Evolutionary conservation across 2,113 vertebrate genomes (phyloP).

Genomic region (Strix uralensis): DNA sequence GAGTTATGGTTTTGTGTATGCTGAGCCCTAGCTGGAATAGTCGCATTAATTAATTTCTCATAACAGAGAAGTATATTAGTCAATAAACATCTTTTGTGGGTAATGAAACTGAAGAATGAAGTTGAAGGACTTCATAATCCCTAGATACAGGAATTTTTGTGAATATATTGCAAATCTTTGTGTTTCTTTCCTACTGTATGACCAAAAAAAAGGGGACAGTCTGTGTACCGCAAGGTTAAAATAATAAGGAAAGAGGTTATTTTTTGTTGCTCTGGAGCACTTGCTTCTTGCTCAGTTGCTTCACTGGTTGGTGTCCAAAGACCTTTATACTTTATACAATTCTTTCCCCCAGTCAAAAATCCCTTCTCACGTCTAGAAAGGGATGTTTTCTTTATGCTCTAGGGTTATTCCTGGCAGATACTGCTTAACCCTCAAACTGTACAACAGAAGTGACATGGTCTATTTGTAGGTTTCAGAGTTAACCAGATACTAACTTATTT

Average conservation of each 20-base stretch:
- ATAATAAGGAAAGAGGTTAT: not conserved
- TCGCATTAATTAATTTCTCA: constrained; percentile 19
- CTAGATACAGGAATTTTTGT: not conserved
- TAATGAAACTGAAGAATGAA: constrained; percentile 32
- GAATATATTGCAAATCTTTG: not conserved
- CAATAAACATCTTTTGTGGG: not conserved
- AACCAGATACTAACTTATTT: not conserved
- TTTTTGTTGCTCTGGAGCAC: not conserved
- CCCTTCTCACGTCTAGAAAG: not conserved
- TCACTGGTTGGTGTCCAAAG: not conserved
- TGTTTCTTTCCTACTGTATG: not conserved
- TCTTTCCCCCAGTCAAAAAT: too few species aligned
- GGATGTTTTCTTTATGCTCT: not conserved
- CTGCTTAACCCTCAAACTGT: not conserved
- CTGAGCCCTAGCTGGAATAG: not conserved
- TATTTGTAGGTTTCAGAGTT: not conserved
- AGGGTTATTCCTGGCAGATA: not conserved
- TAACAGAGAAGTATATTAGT: not conserved
- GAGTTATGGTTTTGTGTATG: not conserved
- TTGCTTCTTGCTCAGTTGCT: not conserved
- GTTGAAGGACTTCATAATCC: not conserved
- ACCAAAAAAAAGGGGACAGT: not conserved
- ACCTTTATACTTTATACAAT: not conserved
- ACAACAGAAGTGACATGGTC: not conserved
- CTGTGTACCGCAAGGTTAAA: not conserved